Evolutionary conservation across 1,140 invertebrate genomes (phyloP).

Genomic region (Dreissena polymorpha): DNA sequence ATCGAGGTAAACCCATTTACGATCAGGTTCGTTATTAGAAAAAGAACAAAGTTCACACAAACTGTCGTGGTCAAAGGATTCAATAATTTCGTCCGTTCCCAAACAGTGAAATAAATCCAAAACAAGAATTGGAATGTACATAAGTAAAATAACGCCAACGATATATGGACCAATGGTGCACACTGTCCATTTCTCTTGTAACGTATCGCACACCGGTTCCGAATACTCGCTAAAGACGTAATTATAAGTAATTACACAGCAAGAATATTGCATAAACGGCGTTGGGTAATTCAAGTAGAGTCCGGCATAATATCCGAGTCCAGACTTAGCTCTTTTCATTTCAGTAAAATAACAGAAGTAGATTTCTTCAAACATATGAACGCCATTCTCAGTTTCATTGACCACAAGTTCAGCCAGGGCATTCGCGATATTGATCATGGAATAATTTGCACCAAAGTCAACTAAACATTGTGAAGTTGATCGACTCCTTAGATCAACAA

Average conservation of each 20-base stretch:
- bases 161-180: slow-evolving; percentile 35
- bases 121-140: slow-evolving; percentile 36
- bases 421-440: not conserved
- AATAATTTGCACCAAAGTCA: not conserved
- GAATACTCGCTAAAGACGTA: not conserved
- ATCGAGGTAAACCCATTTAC: slow-evolving; percentile 27
- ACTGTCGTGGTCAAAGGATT: not conserved
- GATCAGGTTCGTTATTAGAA: not conserved
- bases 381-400: not conserved
- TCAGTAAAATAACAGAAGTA: slow-evolving; percentile 34
- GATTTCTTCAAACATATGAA: not conserved
- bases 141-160: slow-evolving; percentile 24
- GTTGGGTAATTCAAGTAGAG: slow-evolving; percentile 25
- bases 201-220: not conserved
- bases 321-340: not conserved
- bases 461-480: too few species aligned
- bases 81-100: slow-evolving; percentile 4
- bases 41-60: not conserved
- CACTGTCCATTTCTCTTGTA: slow-evolving; percentile 3
- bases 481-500: too few species aligned
- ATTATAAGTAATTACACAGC: not conserved
- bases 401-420: not conserved
- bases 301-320: not conserved
- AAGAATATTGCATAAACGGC: not conserved
- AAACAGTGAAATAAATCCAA: slow-evolving; percentile 2